Evolutionary conservation across 2,113 vertebrate species (phyloP).

Genomic region (Prietella phreatophila): DNA sequence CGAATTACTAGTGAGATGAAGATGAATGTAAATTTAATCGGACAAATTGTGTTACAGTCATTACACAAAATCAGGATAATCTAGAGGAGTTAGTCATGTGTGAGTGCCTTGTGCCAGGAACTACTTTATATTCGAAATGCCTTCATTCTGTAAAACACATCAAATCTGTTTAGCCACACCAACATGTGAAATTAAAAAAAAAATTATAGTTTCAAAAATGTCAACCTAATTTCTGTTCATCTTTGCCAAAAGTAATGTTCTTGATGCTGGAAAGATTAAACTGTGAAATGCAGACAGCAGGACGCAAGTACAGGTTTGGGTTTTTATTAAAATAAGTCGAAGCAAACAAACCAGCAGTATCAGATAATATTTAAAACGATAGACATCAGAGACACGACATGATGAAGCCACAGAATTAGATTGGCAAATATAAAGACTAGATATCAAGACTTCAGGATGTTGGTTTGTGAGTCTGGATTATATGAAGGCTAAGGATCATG

Average conservation of each 20-base stretch:
- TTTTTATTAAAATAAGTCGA: background rate
- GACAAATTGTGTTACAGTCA: background rate
- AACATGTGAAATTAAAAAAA: background rate
- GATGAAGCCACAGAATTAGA: background rate
- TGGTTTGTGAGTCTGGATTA: background rate
- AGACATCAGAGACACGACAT: background rate
- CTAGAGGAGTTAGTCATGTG: background rate
- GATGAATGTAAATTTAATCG: background rate
- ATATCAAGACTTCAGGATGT: background rate
- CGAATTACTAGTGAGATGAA: slow-evolving; percentile 52
- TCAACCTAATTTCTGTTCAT: background rate
- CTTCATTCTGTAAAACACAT: background rate
- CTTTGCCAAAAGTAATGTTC: background rate
- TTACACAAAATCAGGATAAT: background rate
- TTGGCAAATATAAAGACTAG: background rate
- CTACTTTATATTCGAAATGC: background rate
- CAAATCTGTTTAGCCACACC: background rate
- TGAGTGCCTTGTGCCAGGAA: background rate
- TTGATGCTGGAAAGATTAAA: background rate
- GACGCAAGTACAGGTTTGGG: background rate
- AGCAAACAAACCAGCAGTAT: background rate
- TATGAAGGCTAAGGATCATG: background rate
- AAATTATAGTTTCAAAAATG: background rate
- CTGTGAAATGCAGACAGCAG: background rate
- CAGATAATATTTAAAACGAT: background rate